Conservation (phyloP, 2,113 vertebrate species). For the Thalassarche chlororhynchos region DNA sequence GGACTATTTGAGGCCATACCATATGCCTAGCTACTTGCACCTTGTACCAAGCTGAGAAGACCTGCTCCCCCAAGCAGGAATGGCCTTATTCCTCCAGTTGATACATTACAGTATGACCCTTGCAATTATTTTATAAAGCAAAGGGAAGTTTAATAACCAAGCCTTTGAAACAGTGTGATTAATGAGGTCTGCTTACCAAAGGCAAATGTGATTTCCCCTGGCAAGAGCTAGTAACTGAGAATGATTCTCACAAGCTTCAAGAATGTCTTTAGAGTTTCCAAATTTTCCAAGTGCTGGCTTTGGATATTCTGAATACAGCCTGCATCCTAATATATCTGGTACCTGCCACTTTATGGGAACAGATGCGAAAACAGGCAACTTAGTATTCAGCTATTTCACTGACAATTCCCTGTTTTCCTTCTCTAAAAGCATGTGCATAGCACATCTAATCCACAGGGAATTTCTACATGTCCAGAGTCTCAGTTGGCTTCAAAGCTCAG, state of each 20-base stretch:
- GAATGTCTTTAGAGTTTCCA: not conserved
- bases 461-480: not conserved
- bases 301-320: not conserved
- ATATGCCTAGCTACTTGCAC: not conserved
- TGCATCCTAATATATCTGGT: not conserved
- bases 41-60: not conserved
- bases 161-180: conserved; percentile 9
- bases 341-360: not conserved
- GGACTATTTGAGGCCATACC: not conserved
- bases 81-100: not conserved
- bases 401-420: not conserved
- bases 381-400: not conserved
- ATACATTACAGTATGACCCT: not conserved
- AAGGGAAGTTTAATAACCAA: not conserved
- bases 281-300: not conserved
- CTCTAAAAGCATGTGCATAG: not conserved
- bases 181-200: conserved; percentile 42
- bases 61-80: not conserved
- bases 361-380: not conserved
- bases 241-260: not conserved
- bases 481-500: not conserved
- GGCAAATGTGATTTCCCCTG: conserved; percentile 22
- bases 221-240: not conserved
- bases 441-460: not conserved
- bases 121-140: not conserved